Conservation (phyloP, 2,797 vertebrate genomes). For the Harpagifer antarcticus region DNA sequence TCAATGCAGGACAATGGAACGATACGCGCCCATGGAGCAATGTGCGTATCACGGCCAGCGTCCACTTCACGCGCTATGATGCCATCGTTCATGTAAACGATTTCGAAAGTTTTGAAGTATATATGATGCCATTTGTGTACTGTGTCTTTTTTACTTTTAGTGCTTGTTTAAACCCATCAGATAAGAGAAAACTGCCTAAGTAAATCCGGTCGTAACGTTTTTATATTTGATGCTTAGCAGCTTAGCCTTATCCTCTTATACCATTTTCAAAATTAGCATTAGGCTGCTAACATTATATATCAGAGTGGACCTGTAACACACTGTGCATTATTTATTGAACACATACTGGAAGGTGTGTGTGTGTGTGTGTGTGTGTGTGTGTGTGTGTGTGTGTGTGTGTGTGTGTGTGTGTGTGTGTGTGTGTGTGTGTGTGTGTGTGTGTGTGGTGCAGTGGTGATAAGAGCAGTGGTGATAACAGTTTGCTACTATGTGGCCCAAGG, state of each 20-base stretch:
- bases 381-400: constrained; percentile 7
- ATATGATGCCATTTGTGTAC: too few species aligned
- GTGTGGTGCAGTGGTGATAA: constrained; percentile 2
- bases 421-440: neutral
- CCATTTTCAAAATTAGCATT: neutral
- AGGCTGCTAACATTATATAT: too few species aligned
- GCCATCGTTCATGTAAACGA: neutral
- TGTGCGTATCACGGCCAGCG: constrained; percentile 16
- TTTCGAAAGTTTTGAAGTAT: neutral
- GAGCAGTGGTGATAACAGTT: constrained; percentile 41
- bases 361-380: constrained; percentile 7
- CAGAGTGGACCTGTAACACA: neutral
- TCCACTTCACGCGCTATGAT: neutral
- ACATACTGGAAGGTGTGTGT: neutral
- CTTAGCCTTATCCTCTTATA: neutral
- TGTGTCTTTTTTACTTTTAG: neutral
- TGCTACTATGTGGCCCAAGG: constrained; percentile 53
- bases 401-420: constrained; percentile 20
- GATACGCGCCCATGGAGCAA: constrained; percentile 17
- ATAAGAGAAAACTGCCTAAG: neutral
- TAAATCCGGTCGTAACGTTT: neutral
- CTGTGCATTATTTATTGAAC: constrained; percentile 3
- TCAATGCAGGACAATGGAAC: neutral
- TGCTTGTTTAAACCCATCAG: neutral
- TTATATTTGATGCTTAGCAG: neutral